A percentile compares a stretch with the other conserved stretches of the same genome.
These are phyloP conservation scores for Xiphophorus maculatus DNA, from an alignment of 2,113 vertebrate species.

Conservation along the genomic window DNA sequence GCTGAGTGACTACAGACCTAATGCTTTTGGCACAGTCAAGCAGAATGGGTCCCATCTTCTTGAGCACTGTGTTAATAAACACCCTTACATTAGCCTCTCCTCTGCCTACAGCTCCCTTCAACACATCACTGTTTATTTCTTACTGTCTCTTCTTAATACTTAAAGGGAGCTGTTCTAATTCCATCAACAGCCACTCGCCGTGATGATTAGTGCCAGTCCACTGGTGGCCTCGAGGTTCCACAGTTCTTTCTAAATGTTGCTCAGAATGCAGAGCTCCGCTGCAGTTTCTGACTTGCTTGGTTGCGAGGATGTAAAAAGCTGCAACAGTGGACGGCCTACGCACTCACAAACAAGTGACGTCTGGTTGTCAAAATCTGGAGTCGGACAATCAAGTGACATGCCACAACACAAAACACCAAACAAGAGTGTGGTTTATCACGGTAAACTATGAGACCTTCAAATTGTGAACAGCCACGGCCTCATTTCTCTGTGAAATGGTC, in stretches of 20 bases:
- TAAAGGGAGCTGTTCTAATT: constrained; percentile 85
- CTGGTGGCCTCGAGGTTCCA: constrained; percentile 63
- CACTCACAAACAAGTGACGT: constrained; percentile 60
- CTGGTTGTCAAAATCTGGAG: constrained; percentile 65
- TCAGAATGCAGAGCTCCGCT: constrained; percentile 78
- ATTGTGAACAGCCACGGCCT: constrained; percentile 56
- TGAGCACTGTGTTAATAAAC: constrained; percentile 64
- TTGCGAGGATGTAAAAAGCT: constrained; percentile 39
- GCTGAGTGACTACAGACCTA: constrained; percentile 56
- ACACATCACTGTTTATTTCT: constrained; percentile 80
- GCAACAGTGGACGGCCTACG: constrained; percentile 38
- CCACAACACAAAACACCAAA: constrained; percentile 35
- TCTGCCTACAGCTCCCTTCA: constrained; percentile 59
- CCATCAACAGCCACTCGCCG: constrained; percentile 78
- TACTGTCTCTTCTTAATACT: constrained; percentile 89
- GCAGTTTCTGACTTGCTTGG: constrained; percentile 39
- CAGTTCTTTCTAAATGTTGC: constrained; percentile 72
- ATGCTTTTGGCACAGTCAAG: constrained; percentile 57
- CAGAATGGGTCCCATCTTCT: constrained; percentile 47
- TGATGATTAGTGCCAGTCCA: constrained; percentile 77
- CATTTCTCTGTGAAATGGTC: constrained; percentile 53
- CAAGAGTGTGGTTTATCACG: constrained; percentile 38
- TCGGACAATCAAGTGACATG: constrained; percentile 40
- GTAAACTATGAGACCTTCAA: constrained; percentile 42
- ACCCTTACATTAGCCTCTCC: constrained; percentile 39